Evolutionary conservation across 1,140 invertebrate genomes (phyloP).

Genomic region (Marisa cornuarietis): DNA sequence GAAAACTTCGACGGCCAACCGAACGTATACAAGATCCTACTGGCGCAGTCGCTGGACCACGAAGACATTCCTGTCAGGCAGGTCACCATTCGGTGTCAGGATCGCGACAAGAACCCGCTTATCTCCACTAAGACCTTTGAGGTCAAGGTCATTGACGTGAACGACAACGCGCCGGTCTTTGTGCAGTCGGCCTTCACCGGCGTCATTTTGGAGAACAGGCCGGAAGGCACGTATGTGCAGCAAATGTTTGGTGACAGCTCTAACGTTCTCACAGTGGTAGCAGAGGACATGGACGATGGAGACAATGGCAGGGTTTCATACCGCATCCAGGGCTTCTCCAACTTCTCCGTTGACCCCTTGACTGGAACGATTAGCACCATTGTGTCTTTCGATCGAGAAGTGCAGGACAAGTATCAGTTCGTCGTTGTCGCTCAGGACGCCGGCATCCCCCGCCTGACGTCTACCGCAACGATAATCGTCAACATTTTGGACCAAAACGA

Average conservation of each 20-base stretch:
- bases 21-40: constrained; percentile 46
- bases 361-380: constrained; percentile 19
- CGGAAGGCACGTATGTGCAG: constrained; percentile 73
- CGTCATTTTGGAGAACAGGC: constrained; percentile 42
- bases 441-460: constrained; percentile 62
- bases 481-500: constrained; percentile 77
- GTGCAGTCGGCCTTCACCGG: constrained; percentile 5
- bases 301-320: constrained; percentile 74
- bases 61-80: constrained; percentile 36
- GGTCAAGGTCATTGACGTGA: constrained; percentile 53
- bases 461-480: constrained; percentile 49
- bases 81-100: constrained; percentile 41
- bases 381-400: constrained; percentile 25
- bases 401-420: constrained; percentile 18
- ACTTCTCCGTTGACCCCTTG: constrained; percentile 26
- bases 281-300: constrained; percentile 76
- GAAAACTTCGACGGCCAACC: constrained; percentile 28
- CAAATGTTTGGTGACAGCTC: constrained; percentile 74
- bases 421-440: constrained; percentile 79
- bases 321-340: constrained; percentile 40
- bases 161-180: constrained; percentile 56
- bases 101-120: constrained; percentile 46
- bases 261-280: constrained; percentile 69
- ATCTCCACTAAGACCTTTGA: constrained; percentile 47
- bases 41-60: constrained; percentile 38